A percentile compares a stretch with the other conserved stretches of the same genome.
These are phyloP conservation scores for Rostratula benghalensis DNA, from an alignment of 2,113 vertebrate genomes.

Conservation along the genomic window DNA sequence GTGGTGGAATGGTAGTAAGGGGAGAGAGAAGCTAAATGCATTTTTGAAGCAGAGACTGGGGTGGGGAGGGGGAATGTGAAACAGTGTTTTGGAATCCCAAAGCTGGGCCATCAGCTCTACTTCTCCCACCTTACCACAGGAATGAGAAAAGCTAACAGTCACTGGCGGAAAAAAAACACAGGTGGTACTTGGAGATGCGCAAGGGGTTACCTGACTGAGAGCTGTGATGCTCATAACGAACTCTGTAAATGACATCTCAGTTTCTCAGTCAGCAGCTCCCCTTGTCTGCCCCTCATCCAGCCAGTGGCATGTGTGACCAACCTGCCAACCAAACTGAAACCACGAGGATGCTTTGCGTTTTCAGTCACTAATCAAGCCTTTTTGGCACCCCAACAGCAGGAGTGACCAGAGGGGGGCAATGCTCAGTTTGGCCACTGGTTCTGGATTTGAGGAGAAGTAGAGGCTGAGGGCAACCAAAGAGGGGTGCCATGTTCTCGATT, in stretches of 20 bases:
- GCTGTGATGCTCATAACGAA: constrained; percentile 19
- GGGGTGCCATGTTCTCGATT: constrained; percentile 42
- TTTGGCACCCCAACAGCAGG: background rate
- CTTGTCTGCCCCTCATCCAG: background rate
- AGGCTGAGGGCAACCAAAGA: constrained; percentile 54
- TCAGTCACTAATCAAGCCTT: background rate
- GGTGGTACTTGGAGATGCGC: accelerated
- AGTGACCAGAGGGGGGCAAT: background rate
- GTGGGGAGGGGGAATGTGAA: background rate
- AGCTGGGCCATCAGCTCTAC: background rate
- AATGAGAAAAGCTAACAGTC: background rate
- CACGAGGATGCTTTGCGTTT: background rate
- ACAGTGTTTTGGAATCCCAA: constrained; percentile 51
- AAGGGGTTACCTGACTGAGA: constrained; percentile 36
- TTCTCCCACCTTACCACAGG: constrained; percentile 3
- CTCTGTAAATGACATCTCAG: constrained; percentile 58
- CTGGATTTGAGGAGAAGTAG: constrained; percentile 65
- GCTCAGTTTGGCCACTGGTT: constrained; percentile 2
- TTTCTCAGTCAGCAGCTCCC: constrained; percentile 26
- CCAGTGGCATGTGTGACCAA: background rate
- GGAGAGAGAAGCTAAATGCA: background rate
- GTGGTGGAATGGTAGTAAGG: background rate
- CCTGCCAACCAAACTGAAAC: background rate
- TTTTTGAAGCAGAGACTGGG: background rate
- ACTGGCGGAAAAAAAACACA: background rate